These are phyloP conservation scores for Tryphoninae sp. DNA, from an alignment of 2,888 invertebrate genomes.

Conservation along the genomic window DNA sequence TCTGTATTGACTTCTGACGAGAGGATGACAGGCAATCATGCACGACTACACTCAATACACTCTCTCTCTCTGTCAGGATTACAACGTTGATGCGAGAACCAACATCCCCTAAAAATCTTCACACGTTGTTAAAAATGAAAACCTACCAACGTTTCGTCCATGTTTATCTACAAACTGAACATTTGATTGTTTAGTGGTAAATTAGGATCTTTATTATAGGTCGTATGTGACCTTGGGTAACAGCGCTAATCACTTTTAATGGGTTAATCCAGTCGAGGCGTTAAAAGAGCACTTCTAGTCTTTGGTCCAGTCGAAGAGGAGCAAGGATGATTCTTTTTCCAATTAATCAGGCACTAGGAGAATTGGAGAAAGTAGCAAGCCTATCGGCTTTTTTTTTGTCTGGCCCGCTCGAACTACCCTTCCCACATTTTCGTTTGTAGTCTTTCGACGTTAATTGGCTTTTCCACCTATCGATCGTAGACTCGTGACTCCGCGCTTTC, in stretches of 20 bases:
- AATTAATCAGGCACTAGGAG: no score
- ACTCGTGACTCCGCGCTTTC: constrained; percentile 4
- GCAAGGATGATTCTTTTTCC: no score
- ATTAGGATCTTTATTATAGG: no score
- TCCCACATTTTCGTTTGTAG: not conserved
- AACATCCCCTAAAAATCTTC: not conserved
- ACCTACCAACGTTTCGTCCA: no score
- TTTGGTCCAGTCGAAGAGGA: no score
- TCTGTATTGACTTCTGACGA: not conserved
- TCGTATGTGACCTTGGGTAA: no score
- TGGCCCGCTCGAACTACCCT: not conserved
- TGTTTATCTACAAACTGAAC: no score
- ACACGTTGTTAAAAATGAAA: not conserved
- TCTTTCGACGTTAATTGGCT: constrained; percentile 40
- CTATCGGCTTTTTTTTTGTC: constrained; percentile 2
- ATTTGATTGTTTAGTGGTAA: no score
- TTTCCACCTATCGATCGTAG: constrained; percentile 20
- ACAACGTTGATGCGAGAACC: not conserved
- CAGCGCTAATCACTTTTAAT: no score
- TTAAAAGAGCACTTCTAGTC: no score
- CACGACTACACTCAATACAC: not conserved
- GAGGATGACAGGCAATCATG: not conserved
- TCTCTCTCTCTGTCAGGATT: not conserved
- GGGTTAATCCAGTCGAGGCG: no score
- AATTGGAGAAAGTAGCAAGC: not conserved